Percentiles rank a stretch among this genome's conserved stretches.
Evolutionary conservation across 2,888 invertebrate genomes (phyloP).

Genomic region (Watsonalla binaria): DNA sequence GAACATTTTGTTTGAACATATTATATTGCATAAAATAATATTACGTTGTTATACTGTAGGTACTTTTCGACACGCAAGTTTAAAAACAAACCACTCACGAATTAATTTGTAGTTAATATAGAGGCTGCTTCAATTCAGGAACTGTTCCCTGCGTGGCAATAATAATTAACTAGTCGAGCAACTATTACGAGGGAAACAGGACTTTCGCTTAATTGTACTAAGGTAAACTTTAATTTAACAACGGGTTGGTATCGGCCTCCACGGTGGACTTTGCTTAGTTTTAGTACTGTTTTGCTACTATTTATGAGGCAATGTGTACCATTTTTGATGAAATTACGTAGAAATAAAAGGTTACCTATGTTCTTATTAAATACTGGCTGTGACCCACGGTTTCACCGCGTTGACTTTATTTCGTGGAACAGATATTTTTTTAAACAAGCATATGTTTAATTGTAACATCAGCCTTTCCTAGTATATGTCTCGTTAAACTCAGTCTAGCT

Average conservation of each 20-base stretch:
- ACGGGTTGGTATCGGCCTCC: slow-evolving; percentile 13
- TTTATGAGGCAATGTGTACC: neutral
- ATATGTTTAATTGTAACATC: too few relatives aligned
- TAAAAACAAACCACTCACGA: neutral
- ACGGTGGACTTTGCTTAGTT: slow-evolving; percentile 2
- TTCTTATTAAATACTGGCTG: too few relatives aligned
- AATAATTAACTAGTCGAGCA: slow-evolving; percentile 14
- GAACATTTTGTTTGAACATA: too few relatives aligned
- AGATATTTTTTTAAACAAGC: too few relatives aligned
- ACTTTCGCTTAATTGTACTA: slow-evolving; percentile 5
- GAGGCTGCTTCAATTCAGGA: neutral
- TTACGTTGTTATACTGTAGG: neutral
- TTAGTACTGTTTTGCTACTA: neutral
- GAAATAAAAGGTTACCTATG: too few relatives aligned
- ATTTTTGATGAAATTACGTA: neutral
- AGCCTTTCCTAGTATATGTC: too few relatives aligned
- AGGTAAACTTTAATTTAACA: slow-evolving; percentile 15
- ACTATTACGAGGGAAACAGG: slow-evolving; percentile 17
- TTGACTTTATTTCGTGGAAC: too few relatives aligned
- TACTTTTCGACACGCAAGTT: neutral
- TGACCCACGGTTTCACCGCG: too few relatives aligned
- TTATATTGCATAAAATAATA: too few relatives aligned
- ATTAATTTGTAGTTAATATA: slow-evolving; percentile 5
- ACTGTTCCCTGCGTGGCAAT: slow-evolving; percentile 14
- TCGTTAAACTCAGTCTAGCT: too few relatives aligned